Conservation (phyloP, 1,140 invertebrate species). For the Panagrolaimus sp. region DNA sequence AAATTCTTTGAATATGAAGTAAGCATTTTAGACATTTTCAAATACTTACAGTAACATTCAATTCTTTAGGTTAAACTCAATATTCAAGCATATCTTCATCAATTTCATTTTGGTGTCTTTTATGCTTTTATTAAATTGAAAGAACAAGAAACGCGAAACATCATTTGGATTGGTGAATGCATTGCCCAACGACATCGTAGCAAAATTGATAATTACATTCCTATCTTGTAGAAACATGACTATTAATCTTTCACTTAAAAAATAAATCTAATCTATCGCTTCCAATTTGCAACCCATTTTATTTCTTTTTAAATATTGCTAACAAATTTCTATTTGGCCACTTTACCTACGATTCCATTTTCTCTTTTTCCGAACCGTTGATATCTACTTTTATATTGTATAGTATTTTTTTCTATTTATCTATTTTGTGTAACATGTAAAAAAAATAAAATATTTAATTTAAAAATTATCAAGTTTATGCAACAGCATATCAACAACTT, state of each 20-base stretch:
- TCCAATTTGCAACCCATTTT: no score
- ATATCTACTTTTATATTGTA: neutral
- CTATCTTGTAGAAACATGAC: constrained; percentile 66
- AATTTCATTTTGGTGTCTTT: constrained; percentile 99
- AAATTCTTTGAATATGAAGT: constrained; percentile 99
- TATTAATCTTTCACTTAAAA: no score
- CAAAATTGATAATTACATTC: constrained; percentile 99
- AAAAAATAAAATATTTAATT: no score
- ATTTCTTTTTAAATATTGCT: no score
- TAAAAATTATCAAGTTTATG: neutral
- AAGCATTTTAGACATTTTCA: constrained; percentile 49
- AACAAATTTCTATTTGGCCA: neutral
- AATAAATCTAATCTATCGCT: no score
- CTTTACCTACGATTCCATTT: constrained; percentile 12
- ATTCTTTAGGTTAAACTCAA: constrained; percentile 44
- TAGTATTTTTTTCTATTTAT: neutral
- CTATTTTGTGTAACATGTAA: constrained; percentile 7
- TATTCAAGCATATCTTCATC: constrained; percentile 92
- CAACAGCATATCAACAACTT: constrained; percentile 8
- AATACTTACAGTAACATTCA: neutral
- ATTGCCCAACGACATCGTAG: constrained; percentile 95
- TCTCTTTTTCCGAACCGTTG: no score
- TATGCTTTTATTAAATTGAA: constrained; percentile 98
- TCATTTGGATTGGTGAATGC: constrained; percentile 99
- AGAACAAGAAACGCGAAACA: constrained; percentile 98